Evolutionary conservation across 1,140 invertebrate genomes (phyloP).

Genomic region (Bombus soroeensis): DNA sequence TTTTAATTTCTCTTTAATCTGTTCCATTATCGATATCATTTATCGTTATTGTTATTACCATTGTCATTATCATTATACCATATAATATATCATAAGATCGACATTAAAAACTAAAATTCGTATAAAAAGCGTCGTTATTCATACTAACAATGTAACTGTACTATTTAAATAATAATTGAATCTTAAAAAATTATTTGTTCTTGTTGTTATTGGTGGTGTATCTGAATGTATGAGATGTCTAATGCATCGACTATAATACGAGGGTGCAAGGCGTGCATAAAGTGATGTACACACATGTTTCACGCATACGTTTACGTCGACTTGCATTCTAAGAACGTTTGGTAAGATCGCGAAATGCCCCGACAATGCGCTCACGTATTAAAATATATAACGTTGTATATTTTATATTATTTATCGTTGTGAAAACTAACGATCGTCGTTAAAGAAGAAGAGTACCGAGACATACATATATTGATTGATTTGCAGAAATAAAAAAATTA

Average conservation of each 20-base stretch:
- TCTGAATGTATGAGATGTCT: conserved; percentile 68
- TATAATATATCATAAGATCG: conserved; percentile 77
- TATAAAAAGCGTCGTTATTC: conserved; percentile 83
- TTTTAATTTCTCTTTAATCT: conserved; percentile 66
- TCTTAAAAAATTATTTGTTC: conserved; percentile 79
- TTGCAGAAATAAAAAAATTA: not conserved
- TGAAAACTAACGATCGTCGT: not conserved
- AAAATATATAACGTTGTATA: conserved; percentile 4
- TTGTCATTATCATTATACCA: conserved; percentile 75
- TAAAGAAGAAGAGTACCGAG: not conserved
- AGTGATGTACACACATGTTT: conserved; percentile 27
- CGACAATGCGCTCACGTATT: conserved; percentile 44
- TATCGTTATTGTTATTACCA: conserved; percentile 71
- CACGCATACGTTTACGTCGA: conserved; percentile 20
- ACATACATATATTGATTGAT: not conserved
- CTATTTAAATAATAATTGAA: conserved; percentile 79
- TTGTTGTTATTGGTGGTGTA: conserved; percentile 59
- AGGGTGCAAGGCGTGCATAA: conserved; percentile 62
- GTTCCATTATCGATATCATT: conserved; percentile 72
- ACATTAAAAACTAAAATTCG: conserved; percentile 82
- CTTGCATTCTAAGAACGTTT: conserved; percentile 50
- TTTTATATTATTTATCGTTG: not conserved
- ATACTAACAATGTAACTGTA: conserved; percentile 78
- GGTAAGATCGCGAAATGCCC: conserved; percentile 68
- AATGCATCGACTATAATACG: conserved; percentile 64